A percentile compares a stretch with the other conserved stretches of the same genome.
Evolutionary conservation across 1,140 invertebrate species (phyloP).

Genomic region (Rhagoletis zephyria): DNA sequence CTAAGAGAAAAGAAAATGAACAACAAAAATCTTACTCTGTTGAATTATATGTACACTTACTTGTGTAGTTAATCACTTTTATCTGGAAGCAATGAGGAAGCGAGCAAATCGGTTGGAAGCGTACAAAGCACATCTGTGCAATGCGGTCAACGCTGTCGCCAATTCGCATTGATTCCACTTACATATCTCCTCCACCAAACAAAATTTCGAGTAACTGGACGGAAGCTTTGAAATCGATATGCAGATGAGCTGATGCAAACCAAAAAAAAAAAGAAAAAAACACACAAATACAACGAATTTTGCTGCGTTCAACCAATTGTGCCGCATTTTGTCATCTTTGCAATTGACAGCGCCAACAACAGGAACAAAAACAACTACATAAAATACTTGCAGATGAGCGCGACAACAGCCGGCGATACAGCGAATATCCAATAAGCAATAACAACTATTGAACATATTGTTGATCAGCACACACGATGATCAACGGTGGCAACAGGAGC

Average conservation of each 20-base stretch:
- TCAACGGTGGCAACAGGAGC: background rate
- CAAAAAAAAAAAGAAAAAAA: background rate
- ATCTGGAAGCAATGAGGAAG: no score
- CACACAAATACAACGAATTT: background rate
- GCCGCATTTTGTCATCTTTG: slow-evolving; percentile 25
- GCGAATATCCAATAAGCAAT: background rate
- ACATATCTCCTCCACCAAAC: background rate
- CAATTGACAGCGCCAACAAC: slow-evolving; percentile 3
- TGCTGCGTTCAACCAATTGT: background rate
- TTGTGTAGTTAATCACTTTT: no score
- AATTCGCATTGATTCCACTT: background rate
- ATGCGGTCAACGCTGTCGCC: background rate
- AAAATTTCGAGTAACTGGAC: slow-evolving; percentile 1
- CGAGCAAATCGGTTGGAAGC: no score
- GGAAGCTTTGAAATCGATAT: slow-evolving; percentile 56
- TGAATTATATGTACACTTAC: no score
- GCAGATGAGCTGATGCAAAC: background rate
- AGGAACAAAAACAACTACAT: background rate
- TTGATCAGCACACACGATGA: background rate
- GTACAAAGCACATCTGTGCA: background rate
- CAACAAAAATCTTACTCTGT: no score
- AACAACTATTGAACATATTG: background rate
- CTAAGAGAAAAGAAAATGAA: no score
- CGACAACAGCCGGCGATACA: slow-evolving; percentile 24
- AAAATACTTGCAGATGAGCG: background rate